Percentiles rank a stretch among this genome's conserved stretches.
phyloP scores from a whole-genome alignment of 2,797 vertebrate species.

The Neoniphon sammara region DNA sequence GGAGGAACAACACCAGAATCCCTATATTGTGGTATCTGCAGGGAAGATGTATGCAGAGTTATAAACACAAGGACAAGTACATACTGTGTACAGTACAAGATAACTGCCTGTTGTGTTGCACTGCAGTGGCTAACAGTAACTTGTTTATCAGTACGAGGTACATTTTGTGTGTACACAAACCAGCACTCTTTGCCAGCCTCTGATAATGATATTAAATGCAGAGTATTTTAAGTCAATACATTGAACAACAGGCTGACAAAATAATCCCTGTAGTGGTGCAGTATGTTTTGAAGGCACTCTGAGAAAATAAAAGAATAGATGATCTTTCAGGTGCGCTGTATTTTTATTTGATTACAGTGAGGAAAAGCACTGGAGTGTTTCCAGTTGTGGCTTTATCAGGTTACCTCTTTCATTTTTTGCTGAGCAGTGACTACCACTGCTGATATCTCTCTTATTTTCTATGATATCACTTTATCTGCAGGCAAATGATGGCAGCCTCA shows the following conservation, averaged over 20 bases:
- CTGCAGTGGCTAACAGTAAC: neutral
- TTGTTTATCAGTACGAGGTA: no score
- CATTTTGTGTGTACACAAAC: neutral
- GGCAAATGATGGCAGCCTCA: neutral
- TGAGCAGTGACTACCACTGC: neutral
- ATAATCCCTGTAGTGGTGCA: neutral
- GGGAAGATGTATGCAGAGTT: neutral
- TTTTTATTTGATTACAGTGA: constrained; percentile 8
- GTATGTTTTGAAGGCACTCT: neutral
- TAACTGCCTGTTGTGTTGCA: neutral
- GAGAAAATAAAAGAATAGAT: neutral
- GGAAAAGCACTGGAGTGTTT: neutral
- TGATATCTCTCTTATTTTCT: neutral
- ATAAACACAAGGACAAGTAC: neutral
- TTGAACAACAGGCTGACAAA: neutral
- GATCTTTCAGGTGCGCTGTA: constrained; percentile 2
- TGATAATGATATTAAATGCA: neutral
- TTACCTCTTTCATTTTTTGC: constrained; percentile 18
- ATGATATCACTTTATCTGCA: constrained; percentile 4
- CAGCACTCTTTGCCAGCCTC: neutral
- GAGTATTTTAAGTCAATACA: neutral
- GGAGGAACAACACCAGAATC: constrained; percentile 94
- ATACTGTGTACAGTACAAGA: neutral
- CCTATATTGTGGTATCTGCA: constrained; percentile 95
- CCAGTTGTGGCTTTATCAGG: constrained; percentile 1